phyloP scores from a whole-genome alignment of 2,797 vertebrate genomes.

The Oreochromis grahami region DNA sequence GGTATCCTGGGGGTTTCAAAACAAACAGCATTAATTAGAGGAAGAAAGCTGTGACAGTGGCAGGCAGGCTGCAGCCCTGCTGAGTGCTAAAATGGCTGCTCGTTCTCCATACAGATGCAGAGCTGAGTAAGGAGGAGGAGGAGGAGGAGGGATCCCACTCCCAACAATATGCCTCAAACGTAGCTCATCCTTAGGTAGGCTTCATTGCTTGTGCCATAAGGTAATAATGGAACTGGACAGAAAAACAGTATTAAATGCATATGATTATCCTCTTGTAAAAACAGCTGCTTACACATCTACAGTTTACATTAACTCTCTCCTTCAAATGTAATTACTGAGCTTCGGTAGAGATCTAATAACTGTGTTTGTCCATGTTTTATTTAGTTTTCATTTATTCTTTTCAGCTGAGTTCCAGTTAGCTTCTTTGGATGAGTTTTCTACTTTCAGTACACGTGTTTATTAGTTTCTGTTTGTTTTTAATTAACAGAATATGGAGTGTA shows the following conservation, averaged over 20 bases:
- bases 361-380: background rate
- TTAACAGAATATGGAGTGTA: background rate
- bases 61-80: constrained; percentile 51
- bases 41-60: constrained; percentile 46
- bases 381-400: background rate
- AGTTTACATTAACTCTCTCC: background rate
- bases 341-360: background rate
- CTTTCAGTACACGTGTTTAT: background rate
- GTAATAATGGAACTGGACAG: background rate
- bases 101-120: constrained; percentile 44
- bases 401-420: background rate
- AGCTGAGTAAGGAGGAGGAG: constrained; percentile 38
- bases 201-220: background rate
- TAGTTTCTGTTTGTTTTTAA: background rate
- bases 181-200: constrained; percentile 19
- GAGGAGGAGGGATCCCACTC: constrained; percentile 36
- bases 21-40: constrained; percentile 18
- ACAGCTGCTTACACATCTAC: background rate
- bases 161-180: constrained; percentile 18
- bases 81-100: constrained; percentile 64
- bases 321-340: background rate
- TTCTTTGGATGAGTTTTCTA: background rate
- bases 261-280: background rate
- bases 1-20: constrained; percentile 20
- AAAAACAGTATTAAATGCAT: background rate